These are phyloP conservation scores for Paramormyrops kingsleyae DNA, from an alignment of 2,113 vertebrate species.

Conservation along the genomic window DNA sequence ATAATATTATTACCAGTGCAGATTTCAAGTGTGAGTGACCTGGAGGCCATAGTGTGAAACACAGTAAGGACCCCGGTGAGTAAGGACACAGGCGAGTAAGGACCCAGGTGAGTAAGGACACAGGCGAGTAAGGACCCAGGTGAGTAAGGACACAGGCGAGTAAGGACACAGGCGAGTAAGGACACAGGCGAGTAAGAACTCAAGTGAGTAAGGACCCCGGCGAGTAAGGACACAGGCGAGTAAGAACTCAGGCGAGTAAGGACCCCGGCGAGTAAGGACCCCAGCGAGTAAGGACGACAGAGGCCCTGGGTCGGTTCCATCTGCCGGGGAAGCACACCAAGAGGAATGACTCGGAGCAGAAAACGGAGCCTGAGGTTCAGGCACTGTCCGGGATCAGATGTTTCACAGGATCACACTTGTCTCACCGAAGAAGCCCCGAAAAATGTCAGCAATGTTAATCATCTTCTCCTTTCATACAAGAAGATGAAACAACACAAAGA, in stretches of 20 bases:
- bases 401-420: not conserved
- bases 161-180: no score
- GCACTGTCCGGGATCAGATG: not conserved
- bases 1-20: not conserved
- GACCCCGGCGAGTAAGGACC: no score
- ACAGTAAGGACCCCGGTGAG: not conserved
- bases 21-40: not conserved
- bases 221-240: no score
- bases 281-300: not conserved
- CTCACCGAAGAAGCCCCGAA: not conserved
- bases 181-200: no score
- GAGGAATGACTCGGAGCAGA: not conserved
- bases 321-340: not conserved
- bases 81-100: no score
- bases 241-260: no score
- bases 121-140: no score
- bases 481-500: not conserved
- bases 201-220: fast-evolving
- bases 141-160: no score
- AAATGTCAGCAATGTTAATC: not conserved
- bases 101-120: no score
- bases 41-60: not conserved
- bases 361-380: not conserved
- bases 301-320: not conserved
- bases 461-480: not conserved